phyloP scores from a whole-genome alignment of 35 echinoderm and acorn worm genomes.

The Amphiura filiformis region DNA sequence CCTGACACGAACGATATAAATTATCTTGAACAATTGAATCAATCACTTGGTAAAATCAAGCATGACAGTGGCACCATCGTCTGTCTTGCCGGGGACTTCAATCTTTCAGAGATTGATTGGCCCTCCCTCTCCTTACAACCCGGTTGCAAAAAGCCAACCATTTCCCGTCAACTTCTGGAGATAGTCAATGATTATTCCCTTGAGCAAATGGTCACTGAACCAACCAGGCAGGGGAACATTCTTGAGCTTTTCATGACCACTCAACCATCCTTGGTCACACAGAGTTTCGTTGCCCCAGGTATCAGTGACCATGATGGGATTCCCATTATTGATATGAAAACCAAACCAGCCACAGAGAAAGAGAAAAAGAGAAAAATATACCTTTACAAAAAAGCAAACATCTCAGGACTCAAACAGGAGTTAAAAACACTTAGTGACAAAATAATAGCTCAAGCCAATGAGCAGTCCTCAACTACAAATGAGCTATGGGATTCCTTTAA shows the following conservation, averaged over 20 bases:
- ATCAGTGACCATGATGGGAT: neutral
- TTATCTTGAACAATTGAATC: neutral
- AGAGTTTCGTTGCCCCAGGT: neutral
- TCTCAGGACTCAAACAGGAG: no score
- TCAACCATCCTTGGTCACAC: neutral
- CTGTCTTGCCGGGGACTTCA: slow-evolving; percentile 1
- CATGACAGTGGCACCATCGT: neutral
- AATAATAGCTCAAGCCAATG: no score
- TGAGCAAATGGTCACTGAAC: neutral
- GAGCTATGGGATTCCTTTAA: no score
- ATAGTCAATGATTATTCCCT: neutral
- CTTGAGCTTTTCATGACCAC: neutral
- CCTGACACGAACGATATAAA: neutral
- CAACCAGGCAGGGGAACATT: neutral
- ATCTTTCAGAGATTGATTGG: neutral
- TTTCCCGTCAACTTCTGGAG: neutral
- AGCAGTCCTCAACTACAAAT: no score
- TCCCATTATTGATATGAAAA: neutral
- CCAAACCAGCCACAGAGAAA: neutral
- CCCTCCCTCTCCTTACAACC: neutral
- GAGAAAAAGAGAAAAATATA: neutral
- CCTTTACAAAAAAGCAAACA: no score
- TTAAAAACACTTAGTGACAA: no score
- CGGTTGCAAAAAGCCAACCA: neutral
- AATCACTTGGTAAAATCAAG: neutral